Base-by-base conservation (phyloP, 2,888 invertebrate species). In the Hemicrepidius hirtus region DNA sequence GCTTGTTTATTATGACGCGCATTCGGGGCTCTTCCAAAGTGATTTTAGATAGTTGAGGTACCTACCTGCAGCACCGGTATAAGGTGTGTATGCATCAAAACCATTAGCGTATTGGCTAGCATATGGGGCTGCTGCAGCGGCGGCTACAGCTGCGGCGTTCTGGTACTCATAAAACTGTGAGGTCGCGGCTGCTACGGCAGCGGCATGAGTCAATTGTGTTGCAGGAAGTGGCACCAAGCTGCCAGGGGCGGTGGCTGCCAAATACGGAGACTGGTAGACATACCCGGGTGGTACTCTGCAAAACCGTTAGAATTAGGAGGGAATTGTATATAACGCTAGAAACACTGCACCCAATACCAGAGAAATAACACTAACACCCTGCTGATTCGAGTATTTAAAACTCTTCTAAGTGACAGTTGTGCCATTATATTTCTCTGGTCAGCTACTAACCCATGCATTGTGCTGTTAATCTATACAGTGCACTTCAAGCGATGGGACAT, bases 121-220 rank as follows among this genome's bases (percentile, higher is more conserved):
- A 82, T 93, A 93, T 0, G 92, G 91, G 46, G 90, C 91, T 5
- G 81, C 80, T 46, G 94, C 93, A 1, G 93, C 93, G 3, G 93
- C 93, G 0, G 92, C 92, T 12, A 92, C 92, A 6, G 88, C 88
- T 32, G 88, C 88, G n/a, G 89, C 91, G 80, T 90, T 91, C 82
- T 94, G 94, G 86, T 95, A 94, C 87, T 94, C 94, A 84, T 94
- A 94, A 83, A 94, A 91, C 83, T 95, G 93, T 81, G 93, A 92
- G 59, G 90, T 88, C n/a, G 94, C 94, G 0, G 94, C 94, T 10
- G 94, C 94, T 67, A 94, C 90, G 0, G 94, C 94, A 7, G 94
- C 93, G 0, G 93, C 93, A 83, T 93, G 93, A 80, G 91, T 91
- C 81, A 93, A 85, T 82, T 92, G 93, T 28, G 88, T 86, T 32